These are phyloP conservation scores for Macaria liturata DNA, from an alignment of 2,888 invertebrate genomes.

Conservation along the genomic window DNA sequence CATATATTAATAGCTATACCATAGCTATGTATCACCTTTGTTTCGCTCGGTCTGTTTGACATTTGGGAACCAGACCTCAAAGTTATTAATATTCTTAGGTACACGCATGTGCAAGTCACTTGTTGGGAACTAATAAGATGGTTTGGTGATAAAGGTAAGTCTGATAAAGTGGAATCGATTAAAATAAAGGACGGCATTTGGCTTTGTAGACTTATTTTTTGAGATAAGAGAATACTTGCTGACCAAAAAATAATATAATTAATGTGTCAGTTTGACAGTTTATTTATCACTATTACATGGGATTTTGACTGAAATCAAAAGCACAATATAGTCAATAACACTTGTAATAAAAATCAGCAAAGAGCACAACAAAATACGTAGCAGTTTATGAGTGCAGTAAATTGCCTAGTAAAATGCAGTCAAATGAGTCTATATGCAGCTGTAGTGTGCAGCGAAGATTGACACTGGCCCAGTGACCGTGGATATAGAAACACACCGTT, in stretches of 20 bases:
- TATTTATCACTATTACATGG: no score
- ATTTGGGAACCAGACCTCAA: slow-evolving; percentile 34
- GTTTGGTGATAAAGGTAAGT: slow-evolving; percentile 25
- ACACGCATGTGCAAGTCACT: slow-evolving; percentile 13
- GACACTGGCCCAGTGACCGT: slow-evolving; percentile 38
- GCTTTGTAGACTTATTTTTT: no score
- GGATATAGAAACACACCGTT: slow-evolving; percentile 43
- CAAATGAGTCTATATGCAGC: not conserved
- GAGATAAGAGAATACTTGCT: no score
- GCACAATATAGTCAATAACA: no score
- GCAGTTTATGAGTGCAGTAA: not conserved
- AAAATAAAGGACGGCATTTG: not conserved
- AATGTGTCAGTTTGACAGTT: no score
- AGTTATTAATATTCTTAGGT: slow-evolving; percentile 39
- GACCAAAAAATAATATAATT: no score
- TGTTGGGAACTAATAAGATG: slow-evolving; percentile 16
- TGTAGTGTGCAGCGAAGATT: slow-evolving; percentile 24
- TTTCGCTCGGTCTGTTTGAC: slow-evolving; percentile 23
- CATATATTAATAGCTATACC: slow-evolving; percentile 4
- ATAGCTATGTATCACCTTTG: slow-evolving; percentile 15
- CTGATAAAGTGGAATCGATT: not conserved
- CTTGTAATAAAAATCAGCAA: no score
- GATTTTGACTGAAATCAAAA: no score
- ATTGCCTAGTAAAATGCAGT: not conserved
- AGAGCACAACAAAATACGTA: no score